Base-by-base conservation (phyloP, 2,888 invertebrate species). In the Herminia tarsipennalis region DNA sequence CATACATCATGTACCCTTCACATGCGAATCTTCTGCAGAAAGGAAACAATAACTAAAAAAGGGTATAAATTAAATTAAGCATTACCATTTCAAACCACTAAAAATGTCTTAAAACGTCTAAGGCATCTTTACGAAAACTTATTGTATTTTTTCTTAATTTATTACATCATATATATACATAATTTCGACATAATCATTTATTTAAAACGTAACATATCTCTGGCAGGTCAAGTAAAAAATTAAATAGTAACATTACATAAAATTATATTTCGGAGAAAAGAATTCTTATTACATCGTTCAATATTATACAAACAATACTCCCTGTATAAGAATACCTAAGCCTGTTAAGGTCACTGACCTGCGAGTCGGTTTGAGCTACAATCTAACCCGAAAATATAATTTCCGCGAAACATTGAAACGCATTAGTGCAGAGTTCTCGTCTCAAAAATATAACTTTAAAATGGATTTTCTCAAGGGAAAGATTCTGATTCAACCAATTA, bases 101-200 rank as follows among this genome's bases (percentile, higher is more conserved):
- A 60, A 56, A 78, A 76, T 78, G 75, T 84, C 83, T 83, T 85
- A 85, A 82, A 86, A 84, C 75, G 72, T 85, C 86, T 88, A 88
- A 87, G 86, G 88, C 87, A 86, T 82, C 78, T 77, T 86, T 86
- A 87, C 84, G 86, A 88, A 88, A 89, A 88, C 87, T 87, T 88
- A 88, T 77, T 85, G 83, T 87, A 85, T 83, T 86, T 87, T 84
- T 83, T 87, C 86, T 86, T 86, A 88, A 86, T 88, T 87, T 87
- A 89, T 88, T 88, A 88, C 83, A 86, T 85, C 86, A 86, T 88
- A 88, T 88, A 88, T 88, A 89, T 89, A 90, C 88, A 90, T 88
- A 89, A 88, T 88, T 88, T 89, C 80, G 85, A 86, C 86, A 84
- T 87, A 85, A 82, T 83, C 76, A 85, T 83, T 82, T 82, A 80